Evolutionary conservation across 2,113 vertebrate genomes (phyloP).

Genomic region (Plectropomus leopardus): DNA sequence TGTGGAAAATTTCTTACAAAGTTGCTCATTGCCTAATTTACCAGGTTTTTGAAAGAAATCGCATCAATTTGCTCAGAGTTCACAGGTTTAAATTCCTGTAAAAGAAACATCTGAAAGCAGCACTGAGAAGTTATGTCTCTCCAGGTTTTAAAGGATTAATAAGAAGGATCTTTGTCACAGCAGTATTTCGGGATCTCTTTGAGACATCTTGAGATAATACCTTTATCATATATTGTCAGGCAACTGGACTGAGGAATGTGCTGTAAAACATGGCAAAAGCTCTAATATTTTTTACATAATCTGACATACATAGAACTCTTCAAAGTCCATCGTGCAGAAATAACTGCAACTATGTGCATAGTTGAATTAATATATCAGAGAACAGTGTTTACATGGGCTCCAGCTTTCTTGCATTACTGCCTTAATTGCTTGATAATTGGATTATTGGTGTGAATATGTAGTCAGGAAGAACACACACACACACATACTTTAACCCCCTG

Average conservation of each 20-base stretch:
- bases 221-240: neutral
- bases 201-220: neutral
- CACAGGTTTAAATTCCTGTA: too few species aligned
- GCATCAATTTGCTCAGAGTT: too few species aligned
- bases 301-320: neutral
- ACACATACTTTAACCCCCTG: neutral
- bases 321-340: neutral
- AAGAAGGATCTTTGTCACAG: too few species aligned
- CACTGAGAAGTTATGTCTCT: too few species aligned
- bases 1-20: too few species aligned
- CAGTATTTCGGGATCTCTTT: too few species aligned
- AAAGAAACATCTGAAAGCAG: too few species aligned
- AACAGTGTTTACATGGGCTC: conserved; percentile 11
- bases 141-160: too few species aligned
- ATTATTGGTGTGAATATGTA: conserved; percentile 20
- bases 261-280: neutral
- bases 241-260: neutral
- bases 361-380: neutral
- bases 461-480: neutral
- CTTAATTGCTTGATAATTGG: conserved; percentile 19
- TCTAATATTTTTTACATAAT: neutral
- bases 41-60: too few species aligned
- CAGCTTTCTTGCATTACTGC: conserved; percentile 7
- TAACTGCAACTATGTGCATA: neutral
- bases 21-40: too few species aligned